phyloP scores from a whole-genome alignment of 2,797 vertebrate genomes.

The Gouania willdenowi region DNA sequence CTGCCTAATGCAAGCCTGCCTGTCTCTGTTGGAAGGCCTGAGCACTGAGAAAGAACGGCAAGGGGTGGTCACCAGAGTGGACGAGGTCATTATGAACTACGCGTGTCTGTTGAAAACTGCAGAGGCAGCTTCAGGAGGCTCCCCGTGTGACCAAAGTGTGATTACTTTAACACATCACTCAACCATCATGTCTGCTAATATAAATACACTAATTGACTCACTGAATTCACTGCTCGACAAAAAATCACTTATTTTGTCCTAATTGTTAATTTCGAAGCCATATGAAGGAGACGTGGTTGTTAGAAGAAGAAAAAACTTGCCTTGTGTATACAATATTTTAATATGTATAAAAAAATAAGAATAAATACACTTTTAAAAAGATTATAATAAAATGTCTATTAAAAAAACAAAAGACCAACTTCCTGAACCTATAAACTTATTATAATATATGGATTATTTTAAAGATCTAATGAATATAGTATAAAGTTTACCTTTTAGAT shows the following conservation, averaged over 20 bases:
- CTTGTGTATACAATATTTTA: conserved; percentile 97
- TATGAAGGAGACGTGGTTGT: conserved; percentile 85
- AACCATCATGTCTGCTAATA: conserved; percentile 87
- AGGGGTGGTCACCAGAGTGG: conserved; percentile 85
- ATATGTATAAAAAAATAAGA: conserved; percentile 77
- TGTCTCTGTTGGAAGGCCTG: conserved; percentile 87
- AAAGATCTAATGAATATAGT: conserved; percentile 45
- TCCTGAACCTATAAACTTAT: conserved; percentile 53
- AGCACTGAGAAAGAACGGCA: conserved; percentile 77
- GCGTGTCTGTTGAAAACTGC: conserved; percentile 87
- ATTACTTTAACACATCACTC: conserved; percentile 87
- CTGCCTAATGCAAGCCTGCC: conserved; percentile 91
- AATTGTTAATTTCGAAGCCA: conserved; percentile 95
- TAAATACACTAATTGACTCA: conserved; percentile 91
- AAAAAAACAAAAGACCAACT: conserved; percentile 57
- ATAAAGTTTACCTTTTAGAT: conserved; percentile 34
- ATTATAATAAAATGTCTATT: conserved; percentile 65
- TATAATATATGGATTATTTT: conserved; percentile 54
- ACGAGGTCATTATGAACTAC: conserved; percentile 86
- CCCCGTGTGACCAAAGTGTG: conserved; percentile 81
- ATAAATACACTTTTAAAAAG: conserved; percentile 66
- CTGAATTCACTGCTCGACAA: conserved; percentile 88
- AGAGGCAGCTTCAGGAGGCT: conserved; percentile 80
- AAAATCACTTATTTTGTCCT: conserved; percentile 83
- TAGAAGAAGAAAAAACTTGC: conserved; percentile 73